Conservation (phyloP, 2,888 invertebrate genomes). For the Idaea straminata region DNA sequence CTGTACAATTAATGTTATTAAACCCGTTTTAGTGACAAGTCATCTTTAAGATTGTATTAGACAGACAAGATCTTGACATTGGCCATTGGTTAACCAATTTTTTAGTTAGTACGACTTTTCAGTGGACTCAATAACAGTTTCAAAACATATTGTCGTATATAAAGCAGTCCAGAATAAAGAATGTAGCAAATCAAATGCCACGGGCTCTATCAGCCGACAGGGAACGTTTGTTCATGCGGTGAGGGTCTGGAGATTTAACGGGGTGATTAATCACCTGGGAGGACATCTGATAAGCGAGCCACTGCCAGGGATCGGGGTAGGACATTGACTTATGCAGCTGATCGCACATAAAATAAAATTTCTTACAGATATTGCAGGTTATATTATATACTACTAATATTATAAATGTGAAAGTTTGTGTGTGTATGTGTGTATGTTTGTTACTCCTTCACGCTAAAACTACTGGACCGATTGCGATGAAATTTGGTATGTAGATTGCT, state of each 20-base stretch:
- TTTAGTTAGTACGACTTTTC: not conserved
- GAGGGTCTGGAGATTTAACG: conserved; percentile 57
- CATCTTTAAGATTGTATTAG: conserved; percentile 23
- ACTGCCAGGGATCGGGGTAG: conserved; percentile 32
- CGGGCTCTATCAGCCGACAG: conserved; percentile 44
- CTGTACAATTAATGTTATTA: conserved; percentile 38
- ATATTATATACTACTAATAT: too few relatives aligned
- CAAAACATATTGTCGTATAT: not conserved
- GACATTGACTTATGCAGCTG: conserved; percentile 44
- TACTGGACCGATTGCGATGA: too few relatives aligned
- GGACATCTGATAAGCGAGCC: conserved; percentile 58
- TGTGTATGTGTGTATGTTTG: too few relatives aligned
- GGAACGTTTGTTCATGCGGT: conserved; percentile 44
- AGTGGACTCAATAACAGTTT: not conserved
- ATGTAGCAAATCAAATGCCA: conserved; percentile 28
- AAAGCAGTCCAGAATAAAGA: conserved; percentile 7
- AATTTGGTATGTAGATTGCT: too few relatives aligned
- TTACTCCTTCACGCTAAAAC: too few relatives aligned
- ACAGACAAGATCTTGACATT: not conserved
- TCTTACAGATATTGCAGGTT: conserved; percentile 35
- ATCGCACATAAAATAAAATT: conserved; percentile 40
- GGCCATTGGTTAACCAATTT: not conserved
- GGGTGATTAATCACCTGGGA: conserved; percentile 66
- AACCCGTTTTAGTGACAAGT: conserved; percentile 27
- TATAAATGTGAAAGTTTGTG: too few relatives aligned